Evolutionary conservation across 2,888 invertebrate genomes (phyloP).

Genomic region (Smittia aterrima): DNA sequence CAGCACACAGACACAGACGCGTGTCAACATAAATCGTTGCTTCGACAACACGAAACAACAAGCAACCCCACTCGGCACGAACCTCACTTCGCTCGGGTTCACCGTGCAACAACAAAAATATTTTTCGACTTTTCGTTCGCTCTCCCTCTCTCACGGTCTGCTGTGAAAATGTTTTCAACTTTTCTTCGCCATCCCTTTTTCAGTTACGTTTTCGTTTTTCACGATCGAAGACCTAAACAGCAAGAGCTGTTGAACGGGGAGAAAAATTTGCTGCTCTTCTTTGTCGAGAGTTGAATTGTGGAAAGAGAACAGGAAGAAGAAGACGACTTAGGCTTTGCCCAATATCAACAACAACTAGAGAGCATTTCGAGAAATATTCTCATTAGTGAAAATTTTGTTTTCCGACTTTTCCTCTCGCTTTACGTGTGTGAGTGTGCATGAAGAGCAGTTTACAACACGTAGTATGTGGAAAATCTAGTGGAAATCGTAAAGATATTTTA

Average conservation of each 20-base stretch:
- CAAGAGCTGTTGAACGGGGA: constrained; percentile 5
- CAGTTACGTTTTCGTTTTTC: constrained; percentile 39
- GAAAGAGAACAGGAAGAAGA: constrained; percentile 25
- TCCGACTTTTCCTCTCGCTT: constrained; percentile 10
- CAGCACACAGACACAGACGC: constrained; percentile 32
- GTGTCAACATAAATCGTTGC: constrained; percentile 37
- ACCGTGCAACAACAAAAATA: constrained; percentile 20
- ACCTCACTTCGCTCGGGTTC: background rate
- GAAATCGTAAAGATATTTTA: constrained; percentile 26
- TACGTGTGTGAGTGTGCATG: constrained; percentile 32
- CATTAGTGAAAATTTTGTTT: constrained; percentile 15
- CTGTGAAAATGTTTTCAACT: constrained; percentile 32
- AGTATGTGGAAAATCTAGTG: background rate
- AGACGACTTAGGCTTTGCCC: constrained; percentile 6
- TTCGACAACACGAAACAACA: constrained; percentile 39
- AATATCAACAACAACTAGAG: constrained; percentile 13
- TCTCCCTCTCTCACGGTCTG: constrained; percentile 8
- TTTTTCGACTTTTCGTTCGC: background rate
- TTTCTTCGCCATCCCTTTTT: constrained; percentile 40
- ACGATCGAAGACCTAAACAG: constrained; percentile 40
- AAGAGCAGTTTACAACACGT: constrained; percentile 14
- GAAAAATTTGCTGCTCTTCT: constrained; percentile 3
- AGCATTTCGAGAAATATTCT: background rate
- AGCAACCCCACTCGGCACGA: constrained; percentile 24
- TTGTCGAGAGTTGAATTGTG: background rate